Conservation (phyloP, 2,113 vertebrate species). For the Vanacampus margaritifer region DNA sequence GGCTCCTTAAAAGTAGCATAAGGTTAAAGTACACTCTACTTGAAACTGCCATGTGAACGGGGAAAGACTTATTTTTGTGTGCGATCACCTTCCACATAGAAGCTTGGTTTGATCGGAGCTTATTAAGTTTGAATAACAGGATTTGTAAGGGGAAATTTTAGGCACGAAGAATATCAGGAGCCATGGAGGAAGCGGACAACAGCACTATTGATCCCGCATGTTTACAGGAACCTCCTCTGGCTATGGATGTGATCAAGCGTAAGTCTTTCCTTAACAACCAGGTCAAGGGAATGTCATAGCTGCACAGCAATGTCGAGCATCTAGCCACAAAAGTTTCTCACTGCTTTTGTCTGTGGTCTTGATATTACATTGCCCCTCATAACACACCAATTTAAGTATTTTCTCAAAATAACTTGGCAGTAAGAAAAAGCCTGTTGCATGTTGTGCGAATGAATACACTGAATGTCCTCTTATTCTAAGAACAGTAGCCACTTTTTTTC, state of each 20-base stretch:
- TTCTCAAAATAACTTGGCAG: background rate
- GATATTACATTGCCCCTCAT: background rate
- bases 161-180: conserved; percentile 1
- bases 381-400: background rate
- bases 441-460: background rate
- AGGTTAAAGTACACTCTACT: conserved; percentile 22
- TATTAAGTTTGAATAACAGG: background rate
- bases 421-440: background rate
- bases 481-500: background rate
- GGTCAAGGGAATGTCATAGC: background rate
- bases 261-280: conserved; percentile 43
- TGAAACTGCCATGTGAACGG: background rate
- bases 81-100: background rate
- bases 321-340: background rate
- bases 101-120: background rate
- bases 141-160: background rate
- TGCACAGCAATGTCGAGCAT: background rate
- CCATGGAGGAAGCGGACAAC: conserved; percentile 62
- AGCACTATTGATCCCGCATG: conserved; percentile 68
- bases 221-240: conserved; percentile 66
- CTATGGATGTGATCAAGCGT: conserved; percentile 68
- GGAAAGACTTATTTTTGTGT: background rate
- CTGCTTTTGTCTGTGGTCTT: background rate
- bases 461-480: background rate
- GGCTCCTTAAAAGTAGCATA: conserved; percentile 16